Conservation (phyloP, 2,113 vertebrate species). For the Tetrax tetrax region DNA sequence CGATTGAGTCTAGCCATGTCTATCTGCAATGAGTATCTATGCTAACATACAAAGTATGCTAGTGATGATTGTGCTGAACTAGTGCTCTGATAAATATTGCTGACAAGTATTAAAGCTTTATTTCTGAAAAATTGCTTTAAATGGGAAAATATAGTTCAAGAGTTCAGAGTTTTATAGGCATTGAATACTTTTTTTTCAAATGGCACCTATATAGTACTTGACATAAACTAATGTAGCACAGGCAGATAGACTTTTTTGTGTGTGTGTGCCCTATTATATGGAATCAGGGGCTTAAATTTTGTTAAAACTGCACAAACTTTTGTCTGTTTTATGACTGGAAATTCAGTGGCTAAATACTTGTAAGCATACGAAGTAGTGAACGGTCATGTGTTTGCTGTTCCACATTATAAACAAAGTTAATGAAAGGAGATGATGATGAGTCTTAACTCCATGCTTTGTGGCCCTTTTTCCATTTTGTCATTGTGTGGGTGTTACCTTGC, state of each 20-base stretch:
- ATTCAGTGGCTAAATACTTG: not conserved
- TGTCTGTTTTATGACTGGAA: not conserved
- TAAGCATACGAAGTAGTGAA: not conserved
- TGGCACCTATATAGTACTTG: not conserved
- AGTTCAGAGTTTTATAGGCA: not conserved
- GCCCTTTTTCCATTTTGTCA: conserved; percentile 33
- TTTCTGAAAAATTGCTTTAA: not conserved
- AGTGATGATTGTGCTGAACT: not conserved
- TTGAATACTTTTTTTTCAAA: not conserved
- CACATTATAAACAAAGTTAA: not conserved
- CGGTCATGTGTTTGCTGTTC: not conserved
- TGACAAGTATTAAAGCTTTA: not conserved
- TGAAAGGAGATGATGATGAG: conserved; percentile 14
- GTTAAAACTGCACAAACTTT: not conserved
- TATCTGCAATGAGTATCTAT: not conserved
- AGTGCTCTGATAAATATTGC: not conserved
- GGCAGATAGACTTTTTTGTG: not conserved
- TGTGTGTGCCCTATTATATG: not conserved
- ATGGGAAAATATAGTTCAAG: not conserved
- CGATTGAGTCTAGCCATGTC: not conserved
- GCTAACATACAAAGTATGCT: not conserved
- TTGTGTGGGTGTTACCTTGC: not conserved
- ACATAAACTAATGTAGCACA: not conserved
- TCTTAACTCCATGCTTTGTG: not conserved
- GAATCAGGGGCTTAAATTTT: not conserved